phyloP scores from a whole-genome alignment of 1,140 invertebrate genomes.

The Cotesia glomerata region DNA sequence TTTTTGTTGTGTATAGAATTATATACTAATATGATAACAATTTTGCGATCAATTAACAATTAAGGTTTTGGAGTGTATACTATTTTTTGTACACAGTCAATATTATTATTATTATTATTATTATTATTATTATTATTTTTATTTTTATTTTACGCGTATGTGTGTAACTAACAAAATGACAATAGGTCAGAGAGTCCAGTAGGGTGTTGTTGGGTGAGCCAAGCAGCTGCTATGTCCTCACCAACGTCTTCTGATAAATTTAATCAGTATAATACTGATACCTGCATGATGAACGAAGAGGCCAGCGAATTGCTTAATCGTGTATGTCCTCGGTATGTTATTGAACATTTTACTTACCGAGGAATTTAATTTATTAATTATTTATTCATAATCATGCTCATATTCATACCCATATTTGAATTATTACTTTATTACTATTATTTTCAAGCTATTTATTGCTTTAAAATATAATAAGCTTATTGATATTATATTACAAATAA shows the following conservation, averaged over 20 bases:
- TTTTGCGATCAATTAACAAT: too few relatives aligned
- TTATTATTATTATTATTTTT: background rate
- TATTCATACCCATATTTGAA: background rate
- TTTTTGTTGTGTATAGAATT: too few relatives aligned
- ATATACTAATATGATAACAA: too few relatives aligned
- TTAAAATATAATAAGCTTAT: background rate
- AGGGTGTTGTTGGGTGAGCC: constrained; percentile 61
- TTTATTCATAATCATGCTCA: background rate
- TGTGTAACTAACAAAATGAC: constrained; percentile 55
- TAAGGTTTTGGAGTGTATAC: too few relatives aligned
- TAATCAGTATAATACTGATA: constrained; percentile 54
- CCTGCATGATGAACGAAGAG: constrained; percentile 56
- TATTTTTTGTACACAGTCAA: background rate
- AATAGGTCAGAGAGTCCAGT: constrained; percentile 61
- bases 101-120: background rate
- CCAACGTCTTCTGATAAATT: constrained; percentile 56
- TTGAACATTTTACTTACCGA: background rate
- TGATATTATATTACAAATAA: too few relatives aligned
- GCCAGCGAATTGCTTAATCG: constrained; percentile 61
- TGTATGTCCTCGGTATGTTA: constrained; percentile 58
- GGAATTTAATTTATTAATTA: background rate
- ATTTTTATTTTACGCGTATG: constrained; percentile 11
- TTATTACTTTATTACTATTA: background rate
- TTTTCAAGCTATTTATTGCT: constrained; percentile 17
- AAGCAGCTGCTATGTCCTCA: constrained; percentile 61